Percentiles rank a stretch among this genome's conserved stretches.
Conservation (phyloP, 2,888 invertebrate species). For the Lottia gigantea region DNA sequence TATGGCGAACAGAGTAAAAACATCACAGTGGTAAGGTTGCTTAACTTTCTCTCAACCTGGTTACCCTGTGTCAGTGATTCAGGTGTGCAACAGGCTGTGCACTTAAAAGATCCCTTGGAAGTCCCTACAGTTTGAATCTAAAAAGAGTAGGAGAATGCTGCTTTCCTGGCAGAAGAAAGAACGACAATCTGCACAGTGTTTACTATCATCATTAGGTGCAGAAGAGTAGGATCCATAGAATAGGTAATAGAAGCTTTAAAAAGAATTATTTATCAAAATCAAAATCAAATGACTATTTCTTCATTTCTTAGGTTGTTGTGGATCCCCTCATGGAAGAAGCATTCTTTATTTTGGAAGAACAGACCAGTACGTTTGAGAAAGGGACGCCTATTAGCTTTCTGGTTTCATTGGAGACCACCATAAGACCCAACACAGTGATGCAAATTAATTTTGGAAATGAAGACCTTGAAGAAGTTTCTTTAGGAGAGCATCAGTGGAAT, state of each 20-base stretch:
- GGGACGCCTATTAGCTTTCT: constrained; percentile 37
- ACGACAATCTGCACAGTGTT: too few species aligned
- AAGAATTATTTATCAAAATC: constrained; percentile 6
- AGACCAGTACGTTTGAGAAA: constrained; percentile 25
- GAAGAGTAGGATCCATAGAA: too few species aligned
- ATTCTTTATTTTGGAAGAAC: constrained; percentile 33
- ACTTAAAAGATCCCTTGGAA: too few species aligned
- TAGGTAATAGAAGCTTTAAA: too few species aligned
- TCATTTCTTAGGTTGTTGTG: constrained; percentile 37
- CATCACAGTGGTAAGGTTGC: constrained; percentile 39
- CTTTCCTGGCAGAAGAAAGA: too few species aligned
- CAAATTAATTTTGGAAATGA: constrained; percentile 49
- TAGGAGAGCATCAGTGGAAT: constrained; percentile 35
- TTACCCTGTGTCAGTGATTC: background rate
- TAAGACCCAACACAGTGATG: constrained; percentile 43
- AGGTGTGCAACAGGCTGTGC: too few species aligned
- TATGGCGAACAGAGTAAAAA: constrained; percentile 32
- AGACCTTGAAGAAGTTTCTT: constrained; percentile 33
- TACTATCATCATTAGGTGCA: too few species aligned
- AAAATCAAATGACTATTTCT: too few species aligned
- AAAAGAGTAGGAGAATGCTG: too few species aligned
- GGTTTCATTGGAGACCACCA: constrained; percentile 46
- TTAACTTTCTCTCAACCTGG: background rate
- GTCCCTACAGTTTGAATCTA: too few species aligned
- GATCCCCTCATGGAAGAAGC: constrained; percentile 33